Percentiles rank a stretch among this genome's conserved stretches.
Conservation (phyloP, 1,140 invertebrate genomes). For the Arctopsyche grandis region DNA sequence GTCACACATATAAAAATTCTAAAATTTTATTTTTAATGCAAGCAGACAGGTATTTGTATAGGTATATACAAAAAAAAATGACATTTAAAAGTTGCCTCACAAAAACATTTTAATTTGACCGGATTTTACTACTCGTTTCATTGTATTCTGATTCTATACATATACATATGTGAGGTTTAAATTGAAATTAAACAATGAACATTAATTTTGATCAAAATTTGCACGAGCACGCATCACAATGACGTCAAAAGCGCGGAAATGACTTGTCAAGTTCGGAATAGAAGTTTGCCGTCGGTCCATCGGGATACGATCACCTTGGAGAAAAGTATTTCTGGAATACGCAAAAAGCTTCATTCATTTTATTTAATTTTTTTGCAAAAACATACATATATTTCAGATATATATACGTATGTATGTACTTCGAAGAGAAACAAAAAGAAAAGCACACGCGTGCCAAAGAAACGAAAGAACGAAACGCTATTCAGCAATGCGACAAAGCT, state of each 20-base stretch:
- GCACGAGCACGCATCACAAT: background rate
- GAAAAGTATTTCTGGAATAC: background rate
- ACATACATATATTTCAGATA: background rate
- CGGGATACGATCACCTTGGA: background rate
- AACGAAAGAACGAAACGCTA: background rate
- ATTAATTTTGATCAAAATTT: background rate
- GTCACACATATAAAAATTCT: no score
- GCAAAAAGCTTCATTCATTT: background rate
- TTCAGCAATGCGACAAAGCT: background rate
- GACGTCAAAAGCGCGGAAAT: conserved; percentile 20
- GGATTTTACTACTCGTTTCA: no score
- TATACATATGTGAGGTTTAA: background rate
- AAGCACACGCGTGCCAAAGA: no score
- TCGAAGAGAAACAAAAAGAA: no score
- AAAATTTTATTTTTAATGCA: no score
- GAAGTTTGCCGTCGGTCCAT: background rate
- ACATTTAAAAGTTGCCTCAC: no score
- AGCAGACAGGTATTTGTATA: no score
- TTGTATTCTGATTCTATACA: background rate
- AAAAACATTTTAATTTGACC: no score
- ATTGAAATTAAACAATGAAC: background rate
- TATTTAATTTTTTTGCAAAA: no score
- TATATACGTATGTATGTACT: background rate
- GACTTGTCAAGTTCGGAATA: conserved; percentile 9
- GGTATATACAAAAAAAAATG: no score